Conservation (phyloP, 2,888 invertebrate species). For the Tetrapedia diversipes region DNA sequence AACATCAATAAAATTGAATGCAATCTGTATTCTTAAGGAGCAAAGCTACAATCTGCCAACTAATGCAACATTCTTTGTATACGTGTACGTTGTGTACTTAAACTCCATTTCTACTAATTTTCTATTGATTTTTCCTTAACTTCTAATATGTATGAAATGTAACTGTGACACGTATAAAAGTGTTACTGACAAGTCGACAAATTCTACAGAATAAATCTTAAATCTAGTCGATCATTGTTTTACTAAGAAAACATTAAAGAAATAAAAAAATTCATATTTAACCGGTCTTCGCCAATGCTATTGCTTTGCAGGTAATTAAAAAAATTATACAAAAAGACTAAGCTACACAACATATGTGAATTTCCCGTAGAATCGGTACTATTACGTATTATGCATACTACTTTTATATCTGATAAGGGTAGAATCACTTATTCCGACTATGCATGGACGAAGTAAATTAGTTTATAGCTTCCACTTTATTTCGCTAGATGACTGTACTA, state of each 20-base stretch:
- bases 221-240: constrained; percentile 20
- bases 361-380: too few species aligned
- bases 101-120: constrained; percentile 27
- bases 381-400: too few species aligned
- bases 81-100: constrained; percentile 43
- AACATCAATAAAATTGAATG: neutral
- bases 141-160: constrained; percentile 36
- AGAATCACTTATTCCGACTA: too few species aligned
- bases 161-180: constrained; percentile 42
- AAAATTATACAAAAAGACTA: too few species aligned
- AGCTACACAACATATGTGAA: too few species aligned
- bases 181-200: constrained; percentile 46
- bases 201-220: constrained; percentile 48
- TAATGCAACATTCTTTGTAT: constrained; percentile 12
- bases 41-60: constrained; percentile 13
- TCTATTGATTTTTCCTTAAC: constrained; percentile 32
- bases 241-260: too few species aligned
- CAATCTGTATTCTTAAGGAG: neutral
- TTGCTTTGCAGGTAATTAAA: too few species aligned
- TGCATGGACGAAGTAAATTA: neutral
- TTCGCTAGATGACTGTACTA: neutral
- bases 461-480: neutral
- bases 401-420: too few species aligned
- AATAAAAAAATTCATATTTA: too few species aligned
- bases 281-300: too few species aligned